These are phyloP conservation scores for Holotrichia oblita DNA, from an alignment of 1,140 invertebrate genomes.

Conservation along the genomic window DNA sequence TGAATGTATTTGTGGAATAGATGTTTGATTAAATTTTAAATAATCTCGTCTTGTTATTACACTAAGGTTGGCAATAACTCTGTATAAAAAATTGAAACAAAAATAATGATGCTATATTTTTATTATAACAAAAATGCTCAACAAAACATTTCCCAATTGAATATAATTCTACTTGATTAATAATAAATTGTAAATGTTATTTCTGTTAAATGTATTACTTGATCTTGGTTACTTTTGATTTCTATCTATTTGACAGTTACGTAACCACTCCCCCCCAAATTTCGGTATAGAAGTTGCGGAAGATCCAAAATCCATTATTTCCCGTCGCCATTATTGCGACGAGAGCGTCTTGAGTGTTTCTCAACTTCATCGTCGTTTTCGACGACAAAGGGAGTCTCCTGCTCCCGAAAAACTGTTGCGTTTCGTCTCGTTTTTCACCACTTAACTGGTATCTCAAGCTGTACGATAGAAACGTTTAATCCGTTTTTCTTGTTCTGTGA, in stretches of 20 bases:
- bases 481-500: constrained; percentile 65
- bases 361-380: constrained; percentile 68
- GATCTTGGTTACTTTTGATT: constrained; percentile 18
- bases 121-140: neutral
- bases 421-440: constrained; percentile 40
- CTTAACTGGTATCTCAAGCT: constrained; percentile 54
- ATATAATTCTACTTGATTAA: neutral
- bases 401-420: constrained; percentile 44
- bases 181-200: too few relatives aligned
- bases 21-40: too few relatives aligned
- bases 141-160: neutral
- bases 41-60: too few relatives aligned
- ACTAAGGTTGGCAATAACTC: too few relatives aligned
- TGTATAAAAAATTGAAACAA: too few relatives aligned
- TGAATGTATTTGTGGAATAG: too few relatives aligned
- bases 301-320: constrained; percentile 46
- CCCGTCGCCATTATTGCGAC: constrained; percentile 76
- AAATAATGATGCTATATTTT: too few relatives aligned
- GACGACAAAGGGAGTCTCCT: constrained; percentile 63
- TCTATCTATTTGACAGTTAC: constrained; percentile 16
- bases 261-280: constrained; percentile 34
- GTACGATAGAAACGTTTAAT: constrained; percentile 55
- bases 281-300: constrained; percentile 17
- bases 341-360: constrained; percentile 62
- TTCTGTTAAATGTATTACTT: too few relatives aligned